A percentile compares a stretch with the other conserved stretches of the same genome.
phyloP scores from a whole-genome alignment of 2,113 vertebrate species.

The Psittacus erithacus region DNA sequence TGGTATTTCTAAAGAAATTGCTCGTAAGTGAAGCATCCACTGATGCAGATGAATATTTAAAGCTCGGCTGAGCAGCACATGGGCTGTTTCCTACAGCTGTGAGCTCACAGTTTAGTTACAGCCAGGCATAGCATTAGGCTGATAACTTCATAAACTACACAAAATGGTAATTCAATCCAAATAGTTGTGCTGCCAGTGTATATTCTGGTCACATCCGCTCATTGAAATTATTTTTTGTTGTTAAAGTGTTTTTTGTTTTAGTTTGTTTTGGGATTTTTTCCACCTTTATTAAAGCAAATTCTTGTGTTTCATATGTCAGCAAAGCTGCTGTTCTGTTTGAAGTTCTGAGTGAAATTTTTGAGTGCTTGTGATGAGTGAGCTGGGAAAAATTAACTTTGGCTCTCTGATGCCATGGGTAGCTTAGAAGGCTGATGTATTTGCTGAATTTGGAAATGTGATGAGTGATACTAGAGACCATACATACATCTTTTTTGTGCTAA shows the following conservation, averaged over 20 bases:
- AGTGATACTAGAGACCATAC: neutral
- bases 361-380: neutral
- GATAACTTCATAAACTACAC: constrained; percentile 12
- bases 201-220: neutral
- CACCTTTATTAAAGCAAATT: neutral
- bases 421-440: neutral
- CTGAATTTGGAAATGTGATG: neutral
- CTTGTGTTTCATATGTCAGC: neutral
- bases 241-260: neutral
- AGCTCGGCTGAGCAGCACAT: neutral
- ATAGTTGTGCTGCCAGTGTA: neutral
- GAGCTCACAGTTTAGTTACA: neutral
- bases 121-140: neutral
- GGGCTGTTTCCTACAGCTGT: neutral
- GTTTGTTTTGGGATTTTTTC: neutral
- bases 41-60: constrained; percentile 24
- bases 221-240: neutral
- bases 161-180: neutral
- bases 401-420: neutral
- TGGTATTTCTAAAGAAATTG: neutral
- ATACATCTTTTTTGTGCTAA: neutral
- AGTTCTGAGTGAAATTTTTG: neutral
- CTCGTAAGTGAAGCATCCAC: neutral
- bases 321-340: neutral
- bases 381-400: neutral